phyloP scores from a whole-genome alignment of 92 coral and sea anemone species.

The Meandrina meandrites region DNA sequence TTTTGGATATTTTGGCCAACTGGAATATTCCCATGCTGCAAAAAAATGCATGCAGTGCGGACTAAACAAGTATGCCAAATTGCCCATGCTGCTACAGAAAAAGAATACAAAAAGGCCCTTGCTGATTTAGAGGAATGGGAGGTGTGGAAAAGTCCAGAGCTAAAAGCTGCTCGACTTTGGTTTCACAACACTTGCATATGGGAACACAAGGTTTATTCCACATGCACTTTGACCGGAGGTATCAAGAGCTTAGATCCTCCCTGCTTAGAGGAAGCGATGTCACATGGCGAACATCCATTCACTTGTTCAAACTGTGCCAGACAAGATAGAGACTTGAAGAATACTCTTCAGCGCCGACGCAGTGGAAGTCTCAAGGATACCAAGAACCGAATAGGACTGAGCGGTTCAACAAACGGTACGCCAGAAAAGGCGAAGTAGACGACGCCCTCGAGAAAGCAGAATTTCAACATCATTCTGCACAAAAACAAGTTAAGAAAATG shows the following conservation, averaged over 20 bases:
- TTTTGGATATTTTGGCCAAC: too few relatives aligned
- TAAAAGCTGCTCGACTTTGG: neutral
- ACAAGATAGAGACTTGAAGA: constrained; percentile 38
- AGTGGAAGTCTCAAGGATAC: neutral
- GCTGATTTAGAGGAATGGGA: constrained; percentile 10
- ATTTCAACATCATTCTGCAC: neutral
- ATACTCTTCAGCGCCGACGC: constrained; percentile 27
- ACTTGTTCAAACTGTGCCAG: constrained; percentile 31
- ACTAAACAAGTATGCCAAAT: too few relatives aligned
- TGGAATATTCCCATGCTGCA: too few relatives aligned
- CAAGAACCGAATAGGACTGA: constrained; percentile 25
- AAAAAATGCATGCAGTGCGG: too few relatives aligned
- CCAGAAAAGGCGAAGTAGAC: constrained; percentile 20
- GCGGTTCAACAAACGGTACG: constrained; percentile 41
- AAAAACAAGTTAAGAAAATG: constrained; percentile 23
- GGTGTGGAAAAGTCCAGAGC: neutral
- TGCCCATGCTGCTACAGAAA: constrained; percentile 7
- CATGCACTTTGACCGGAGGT: constrained; percentile 21
- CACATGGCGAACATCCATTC: constrained; percentile 32
- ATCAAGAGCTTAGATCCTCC: constrained; percentile 28
- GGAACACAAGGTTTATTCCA: constrained; percentile 19
- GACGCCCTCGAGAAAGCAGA: constrained; percentile 25
- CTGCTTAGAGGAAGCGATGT: constrained; percentile 22
- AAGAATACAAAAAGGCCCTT: constrained; percentile 11
- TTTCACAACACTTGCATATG: constrained; percentile 5